Conservation (phyloP, 2,888 invertebrate species). For the Zelleria hepariella region DNA sequence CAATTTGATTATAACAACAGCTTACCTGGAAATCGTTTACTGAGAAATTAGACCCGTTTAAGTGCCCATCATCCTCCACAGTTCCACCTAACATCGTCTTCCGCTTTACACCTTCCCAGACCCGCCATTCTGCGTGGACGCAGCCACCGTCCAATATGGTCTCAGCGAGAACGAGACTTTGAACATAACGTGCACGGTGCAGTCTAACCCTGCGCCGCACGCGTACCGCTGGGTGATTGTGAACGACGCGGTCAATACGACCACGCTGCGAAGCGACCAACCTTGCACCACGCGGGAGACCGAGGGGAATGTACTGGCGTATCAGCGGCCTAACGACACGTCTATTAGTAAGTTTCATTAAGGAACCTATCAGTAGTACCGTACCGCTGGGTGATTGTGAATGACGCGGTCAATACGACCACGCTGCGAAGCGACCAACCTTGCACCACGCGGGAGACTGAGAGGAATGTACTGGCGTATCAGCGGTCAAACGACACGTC, state of each 20-base stretch:
- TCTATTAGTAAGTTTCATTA: constrained; percentile 34
- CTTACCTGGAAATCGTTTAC: too few species aligned
- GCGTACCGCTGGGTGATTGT: constrained; percentile 49
- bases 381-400: neutral
- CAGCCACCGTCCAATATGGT: constrained; percentile 40
- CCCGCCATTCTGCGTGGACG: constrained; percentile 48
- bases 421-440: constrained; percentile 27
- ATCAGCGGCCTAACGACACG: constrained; percentile 42
- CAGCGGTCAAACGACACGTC: constrained; percentile 42
- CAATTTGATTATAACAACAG: too few species aligned
- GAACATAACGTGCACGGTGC: constrained; percentile 50
- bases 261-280: constrained; percentile 24
- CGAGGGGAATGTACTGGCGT: constrained; percentile 32
- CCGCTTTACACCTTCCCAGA: too few species aligned
- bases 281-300: constrained; percentile 33
- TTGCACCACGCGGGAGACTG: constrained; percentile 31
- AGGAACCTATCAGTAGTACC: neutral
- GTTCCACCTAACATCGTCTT: too few species aligned
- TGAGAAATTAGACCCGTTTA: too few species aligned
- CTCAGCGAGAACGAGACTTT: constrained; percentile 43
- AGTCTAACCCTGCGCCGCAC: constrained; percentile 38
- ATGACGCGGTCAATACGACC: constrained; percentile 14
- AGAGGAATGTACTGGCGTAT: constrained; percentile 33
- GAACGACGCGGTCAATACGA: constrained; percentile 32
- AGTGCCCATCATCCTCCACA: too few species aligned